A percentile compares a stretch with the other conserved stretches of the same genome.
Evolutionary conservation across 2,113 vertebrate genomes (phyloP).

Genomic region (Chloropsis hardwickii): DNA sequence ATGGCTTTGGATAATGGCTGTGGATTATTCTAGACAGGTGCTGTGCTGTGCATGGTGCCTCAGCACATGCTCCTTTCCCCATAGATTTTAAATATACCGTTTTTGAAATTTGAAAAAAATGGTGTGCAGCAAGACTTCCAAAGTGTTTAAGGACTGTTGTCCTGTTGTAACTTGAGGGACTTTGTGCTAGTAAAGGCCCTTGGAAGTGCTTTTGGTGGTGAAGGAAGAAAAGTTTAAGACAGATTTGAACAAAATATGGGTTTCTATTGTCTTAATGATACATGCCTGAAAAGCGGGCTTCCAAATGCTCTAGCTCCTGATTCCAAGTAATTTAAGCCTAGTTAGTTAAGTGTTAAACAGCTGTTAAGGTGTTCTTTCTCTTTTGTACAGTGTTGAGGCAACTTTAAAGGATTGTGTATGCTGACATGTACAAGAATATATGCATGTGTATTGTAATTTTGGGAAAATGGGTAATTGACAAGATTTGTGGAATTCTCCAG

Average conservation of each 20-base stretch:
- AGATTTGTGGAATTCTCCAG: background rate
- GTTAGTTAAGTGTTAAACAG: background rate
- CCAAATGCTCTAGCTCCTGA: background rate
- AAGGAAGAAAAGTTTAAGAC: background rate
- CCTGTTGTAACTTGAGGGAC: background rate
- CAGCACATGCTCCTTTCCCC: background rate
- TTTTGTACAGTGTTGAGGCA: background rate
- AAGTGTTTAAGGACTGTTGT: background rate
- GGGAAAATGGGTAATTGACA: background rate
- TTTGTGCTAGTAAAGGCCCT: background rate
- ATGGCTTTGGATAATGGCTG: background rate
- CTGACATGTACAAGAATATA: background rate
- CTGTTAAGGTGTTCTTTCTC: background rate
- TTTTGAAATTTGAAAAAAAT: background rate
- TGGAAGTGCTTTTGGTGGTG: background rate
- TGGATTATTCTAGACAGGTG: background rate
- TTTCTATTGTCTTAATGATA: background rate
- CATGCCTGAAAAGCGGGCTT: background rate
- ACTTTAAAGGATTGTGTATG: background rate
- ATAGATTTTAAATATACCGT: background rate
- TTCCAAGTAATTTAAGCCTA: background rate
- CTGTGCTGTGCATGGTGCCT: background rate
- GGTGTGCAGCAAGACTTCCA: background rate
- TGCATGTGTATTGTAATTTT: background rate
- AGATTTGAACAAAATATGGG: background rate